Conservation (phyloP, 2,888 invertebrate species). For the Marasmarcha lunaedactyla region DNA sequence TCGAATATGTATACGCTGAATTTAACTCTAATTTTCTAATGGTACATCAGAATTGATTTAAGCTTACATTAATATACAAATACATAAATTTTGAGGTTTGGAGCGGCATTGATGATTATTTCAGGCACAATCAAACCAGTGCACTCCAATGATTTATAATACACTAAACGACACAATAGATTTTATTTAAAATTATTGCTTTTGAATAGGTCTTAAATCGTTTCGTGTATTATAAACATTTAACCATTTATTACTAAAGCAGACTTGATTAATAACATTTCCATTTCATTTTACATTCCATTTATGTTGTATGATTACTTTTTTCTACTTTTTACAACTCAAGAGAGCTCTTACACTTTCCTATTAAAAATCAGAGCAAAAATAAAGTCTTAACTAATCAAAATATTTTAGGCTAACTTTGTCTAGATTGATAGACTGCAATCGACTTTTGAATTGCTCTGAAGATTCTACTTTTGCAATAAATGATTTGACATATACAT, state of each 20-base stretch:
- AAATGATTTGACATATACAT: background rate
- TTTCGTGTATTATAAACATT: conserved; percentile 53
- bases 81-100: conserved; percentile 67
- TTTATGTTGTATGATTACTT: too few species aligned
- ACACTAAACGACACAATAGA: conserved; percentile 34
- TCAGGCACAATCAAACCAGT: conserved; percentile 67
- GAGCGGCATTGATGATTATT: conserved; percentile 64
- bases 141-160: conserved; percentile 59
- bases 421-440: too few species aligned
- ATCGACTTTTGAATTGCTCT: too few species aligned
- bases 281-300: background rate
- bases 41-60: conserved; percentile 46
- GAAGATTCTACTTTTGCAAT: background rate
- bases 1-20: conserved; percentile 27
- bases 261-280: background rate
- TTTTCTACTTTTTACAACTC: too few species aligned
- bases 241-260: conserved; percentile 1
- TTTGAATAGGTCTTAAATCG: background rate
- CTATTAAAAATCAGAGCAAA: too few species aligned
- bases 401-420: too few species aligned
- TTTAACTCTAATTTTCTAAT: conserved; percentile 42
- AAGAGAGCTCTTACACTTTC: too few species aligned
- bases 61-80: conserved; percentile 42
- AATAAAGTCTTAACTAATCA: too few species aligned
- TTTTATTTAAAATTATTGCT: background rate